Evolutionary conservation across 1,140 invertebrate species (phyloP), one percentile per base, ranked within the genome.

Genomic region (Ips typographus): DNA sequence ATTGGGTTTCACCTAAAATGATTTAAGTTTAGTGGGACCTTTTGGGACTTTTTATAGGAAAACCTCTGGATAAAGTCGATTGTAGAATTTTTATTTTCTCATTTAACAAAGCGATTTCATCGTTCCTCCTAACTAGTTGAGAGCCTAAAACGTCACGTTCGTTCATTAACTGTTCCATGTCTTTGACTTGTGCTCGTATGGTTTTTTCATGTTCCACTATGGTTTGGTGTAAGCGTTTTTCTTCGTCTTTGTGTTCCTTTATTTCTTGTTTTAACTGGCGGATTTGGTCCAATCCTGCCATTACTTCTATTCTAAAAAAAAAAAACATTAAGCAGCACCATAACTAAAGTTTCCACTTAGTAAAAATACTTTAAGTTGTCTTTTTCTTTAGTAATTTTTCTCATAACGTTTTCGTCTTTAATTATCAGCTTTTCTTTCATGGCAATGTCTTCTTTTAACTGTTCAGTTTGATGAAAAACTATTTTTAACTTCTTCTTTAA

Each of bases 301-400:
- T 76, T n/a, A 77, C 41, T 65, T 80, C 78, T 56, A 80, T 71
- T 53, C 77, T 78, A 37, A 39, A 64, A 52, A 8, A n/a, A n/a
- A 49, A 44, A 7, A 1, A 62, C 6, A 47, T 37, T 4, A 36
- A 3, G 22, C n/a, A 59, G 22, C 22, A 22, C 8, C 2, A 38
- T 40, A 4, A 51, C 40, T n/a, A 64, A 60, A n/a, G 1, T 58
- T 2, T 2, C 1, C 2, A 4, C 42, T 49, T 59, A n/a, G 22
- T 22, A 8, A 40, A 36, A 41, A 56, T 76, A 78, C 65, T 83
- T 85, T 2, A 91, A 75, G 2, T 85, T 81, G 1, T 91, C 88
- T 61, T 88, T 90, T 68, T 92, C 90, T 72, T 91, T 91, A 71
- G 89, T 87, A 38, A 87, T 81, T 72, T 86, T 86, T 68, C 87